Evolutionary conservation across 1,140 invertebrate species (phyloP), one percentile per base, ranked within the genome.

Genomic region (Pseudomyrmex flavicornis): DNA sequence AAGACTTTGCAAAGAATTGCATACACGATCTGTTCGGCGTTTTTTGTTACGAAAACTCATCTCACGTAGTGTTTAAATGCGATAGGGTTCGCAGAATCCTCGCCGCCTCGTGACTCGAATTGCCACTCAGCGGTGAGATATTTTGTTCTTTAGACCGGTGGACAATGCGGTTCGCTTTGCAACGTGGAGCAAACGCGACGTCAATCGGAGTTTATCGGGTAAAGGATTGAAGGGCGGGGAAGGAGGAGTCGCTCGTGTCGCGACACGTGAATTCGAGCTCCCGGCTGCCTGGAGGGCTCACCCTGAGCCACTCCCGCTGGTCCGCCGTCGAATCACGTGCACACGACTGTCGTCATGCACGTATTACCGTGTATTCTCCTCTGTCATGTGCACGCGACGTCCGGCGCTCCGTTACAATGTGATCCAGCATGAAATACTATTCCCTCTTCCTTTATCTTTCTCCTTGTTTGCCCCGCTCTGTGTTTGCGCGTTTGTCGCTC

Each of bases 231-330:
- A 35, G 26, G 48, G 63, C 13, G 15, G 17, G 48, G 13, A 48
- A 10, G 26, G 65, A n/a, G 17, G 69, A 54, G 62, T 76, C 63
- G 84, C 88, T 61, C 89, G 89, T 90, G 89, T 54, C 58, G 75
- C 44, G 76, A 88, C 89, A 90, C 89, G 89, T 90, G 89, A 90
- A 84, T 84, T 85, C 80, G 86, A 77, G 56, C 70, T 62, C 58
- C 69, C 56, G 63, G 58, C 63, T 84, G 80, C 46, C 83, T 80
- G 35, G 77, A 70, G 83, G 80, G 69, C 26, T 77, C 62, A 74
- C 59, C 52, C 63, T 54, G 50, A 83, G 26, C 50, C 73, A 58
- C 62, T 72, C 82, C 59, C 61, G 52, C 76, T 66, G 66, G 61
- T 65, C 61, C 48, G 35, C 69, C 69, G 52, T 83, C 58, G 44